These are phyloP conservation scores for Propsilocerus akamusi DNA, from an alignment of 1,140 invertebrate genomes.

Conservation along the genomic window DNA sequence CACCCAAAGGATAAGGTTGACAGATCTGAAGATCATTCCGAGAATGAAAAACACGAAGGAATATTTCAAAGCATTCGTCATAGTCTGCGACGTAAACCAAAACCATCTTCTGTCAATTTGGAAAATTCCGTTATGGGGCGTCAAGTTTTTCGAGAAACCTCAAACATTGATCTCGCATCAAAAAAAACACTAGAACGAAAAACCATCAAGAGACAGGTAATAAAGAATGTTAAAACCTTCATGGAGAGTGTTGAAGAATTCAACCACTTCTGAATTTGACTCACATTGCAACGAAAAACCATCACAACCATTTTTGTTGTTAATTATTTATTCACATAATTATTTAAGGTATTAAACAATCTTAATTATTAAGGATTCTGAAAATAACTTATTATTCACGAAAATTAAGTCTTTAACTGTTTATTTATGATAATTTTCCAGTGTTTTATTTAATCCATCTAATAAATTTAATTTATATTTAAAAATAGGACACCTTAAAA, in stretches of 20 bases:
- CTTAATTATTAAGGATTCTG: too few relatives aligned
- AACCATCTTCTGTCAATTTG: conserved; percentile 4
- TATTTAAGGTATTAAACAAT: too few relatives aligned
- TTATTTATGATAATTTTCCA: too few relatives aligned
- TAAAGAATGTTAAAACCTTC: not conserved
- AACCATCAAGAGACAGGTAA: conserved; percentile 7
- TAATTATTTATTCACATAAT: too few relatives aligned
- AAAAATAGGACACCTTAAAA: too few relatives aligned
- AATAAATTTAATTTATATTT: too few relatives aligned
- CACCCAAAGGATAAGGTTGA: conserved; percentile 10
- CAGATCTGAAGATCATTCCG: conserved; percentile 1
- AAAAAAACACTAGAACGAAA: conserved; percentile 18
- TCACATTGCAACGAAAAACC: too few relatives aligned
- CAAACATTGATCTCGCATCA: conserved; percentile 18
- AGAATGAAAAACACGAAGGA: not conserved
- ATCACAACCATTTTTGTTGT: too few relatives aligned
- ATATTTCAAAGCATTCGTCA: conserved; percentile 13
- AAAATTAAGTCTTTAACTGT: too few relatives aligned
- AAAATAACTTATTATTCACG: too few relatives aligned
- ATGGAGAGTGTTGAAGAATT: conserved; percentile 2
- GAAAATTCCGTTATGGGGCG: not conserved
- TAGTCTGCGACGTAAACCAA: conserved; percentile 16
- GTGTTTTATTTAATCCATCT: too few relatives aligned
- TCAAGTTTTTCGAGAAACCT: conserved; percentile 11
- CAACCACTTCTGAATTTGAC: too few relatives aligned